Base-by-base conservation (phyloP, 2,888 invertebrate genomes). In the Bruchidius siliquastri region DNA sequence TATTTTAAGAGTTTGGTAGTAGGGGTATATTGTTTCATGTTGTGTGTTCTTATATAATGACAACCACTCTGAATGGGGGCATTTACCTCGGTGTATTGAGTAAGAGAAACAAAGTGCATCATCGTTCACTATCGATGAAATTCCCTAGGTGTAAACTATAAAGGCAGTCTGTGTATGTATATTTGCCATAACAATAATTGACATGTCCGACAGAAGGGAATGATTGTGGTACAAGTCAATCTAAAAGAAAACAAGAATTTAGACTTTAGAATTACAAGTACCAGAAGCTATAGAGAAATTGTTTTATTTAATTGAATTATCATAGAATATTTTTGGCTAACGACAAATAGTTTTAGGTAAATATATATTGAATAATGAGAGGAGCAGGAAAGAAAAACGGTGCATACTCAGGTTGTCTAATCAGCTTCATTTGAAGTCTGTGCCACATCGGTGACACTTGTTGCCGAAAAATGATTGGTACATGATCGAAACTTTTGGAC, bases 1-100 rank as follows among this genome's bases (percentile, higher is more conserved):
- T 49, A 49, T 49, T 84, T 83, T 85, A 85, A 84, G 84, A 81
- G 77, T 84, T 84, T 86, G 86, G 86, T 86, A 85, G 84, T 85
- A 85, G 85, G 86, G 86, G 78, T 79, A 80, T 81, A 79, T 80
- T 80, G 78, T 79, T 78, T 79, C 83, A 82, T 84, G 84, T 83
- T 84, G 85, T 85, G 85, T 85, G 84, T 84, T 82, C 80, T 82
- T 81, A 83, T 82, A 80, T 79, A 75, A 79, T 77, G 80, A 81
- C 81, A 81, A 81, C 81, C 81, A 76, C 79, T 80, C 80, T 81
- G 81, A 80, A 80, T 81, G 78, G 75, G n/a, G 76, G 74, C 74
- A 72, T 72, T 72, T 70, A 68, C 71, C 74, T 72, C 74, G 18
- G 49, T 49, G 49, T 49, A 75, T 73, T 71, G 73, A 75, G 75